These are phyloP conservation scores for Sebastes goodei DNA, from an alignment of 2,797 vertebrate genomes.

Conservation along the genomic window DNA sequence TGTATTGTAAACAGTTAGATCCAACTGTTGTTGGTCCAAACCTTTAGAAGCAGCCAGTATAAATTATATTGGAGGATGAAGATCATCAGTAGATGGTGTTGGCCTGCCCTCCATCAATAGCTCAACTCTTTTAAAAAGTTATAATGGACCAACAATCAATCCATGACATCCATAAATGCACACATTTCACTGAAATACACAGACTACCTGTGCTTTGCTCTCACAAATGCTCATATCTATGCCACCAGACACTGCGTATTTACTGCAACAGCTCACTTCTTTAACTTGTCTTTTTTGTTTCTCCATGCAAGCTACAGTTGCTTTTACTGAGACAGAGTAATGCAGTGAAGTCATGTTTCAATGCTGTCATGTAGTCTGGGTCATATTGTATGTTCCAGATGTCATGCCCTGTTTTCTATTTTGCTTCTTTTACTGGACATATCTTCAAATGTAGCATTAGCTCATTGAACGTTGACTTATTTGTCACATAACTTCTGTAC, in stretches of 20 bases:
- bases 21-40: background rate
- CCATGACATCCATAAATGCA: background rate
- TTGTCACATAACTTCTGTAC: background rate
- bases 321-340: background rate
- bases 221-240: background rate
- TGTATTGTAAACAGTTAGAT: slow-evolving; percentile 1
- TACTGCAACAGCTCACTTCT: background rate
- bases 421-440: background rate
- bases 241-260: background rate
- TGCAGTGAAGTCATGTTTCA: background rate
- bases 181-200: background rate
- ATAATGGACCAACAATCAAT: background rate
- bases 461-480: background rate
- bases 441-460: background rate
- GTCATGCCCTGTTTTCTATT: background rate
- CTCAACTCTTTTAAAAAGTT: slow-evolving; percentile 13
- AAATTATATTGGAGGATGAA: slow-evolving; percentile 17
- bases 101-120: slow-evolving; percentile 13
- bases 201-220: background rate
- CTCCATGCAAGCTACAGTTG: background rate
- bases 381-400: background rate
- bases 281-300: background rate
- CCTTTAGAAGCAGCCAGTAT: background rate
- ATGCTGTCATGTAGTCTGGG: background rate
- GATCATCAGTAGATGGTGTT: slow-evolving; percentile 6